These are phyloP conservation scores for Ptychobarbus kaznakovi DNA, from an alignment of 2,797 vertebrate species.

Conservation along the genomic window DNA sequence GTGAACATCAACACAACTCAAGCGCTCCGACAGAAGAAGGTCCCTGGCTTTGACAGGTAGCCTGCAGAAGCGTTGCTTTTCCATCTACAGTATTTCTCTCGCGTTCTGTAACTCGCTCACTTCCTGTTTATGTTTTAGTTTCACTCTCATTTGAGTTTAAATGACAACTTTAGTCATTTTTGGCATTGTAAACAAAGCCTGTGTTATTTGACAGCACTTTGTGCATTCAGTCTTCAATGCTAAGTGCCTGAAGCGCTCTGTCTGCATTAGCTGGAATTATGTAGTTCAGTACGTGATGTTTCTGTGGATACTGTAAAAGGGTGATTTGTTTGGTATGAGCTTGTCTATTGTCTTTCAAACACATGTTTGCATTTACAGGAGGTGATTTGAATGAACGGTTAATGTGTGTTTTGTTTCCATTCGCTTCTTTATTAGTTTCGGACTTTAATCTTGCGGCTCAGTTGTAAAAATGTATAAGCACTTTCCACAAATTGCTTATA, in stretches of 20 bases:
- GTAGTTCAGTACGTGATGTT: neutral
- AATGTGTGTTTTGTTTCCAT: conserved; percentile 4
- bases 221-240: neutral
- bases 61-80: conserved; percentile 9
- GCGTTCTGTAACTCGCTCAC: neutral
- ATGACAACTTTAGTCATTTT: neutral
- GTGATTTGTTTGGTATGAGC: neutral
- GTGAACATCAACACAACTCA: conserved; percentile 59
- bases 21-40: conserved; percentile 37
- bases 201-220: neutral
- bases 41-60: conserved; percentile 62
- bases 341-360: neutral
- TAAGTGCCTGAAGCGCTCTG: neutral
- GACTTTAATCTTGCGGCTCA: neutral
- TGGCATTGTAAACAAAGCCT: neutral
- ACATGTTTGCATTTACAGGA: conserved; percentile 1
- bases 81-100: neutral
- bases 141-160: neutral
- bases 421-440: neutral
- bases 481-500: neutral
- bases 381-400: conserved; percentile 26
- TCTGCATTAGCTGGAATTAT: neutral
- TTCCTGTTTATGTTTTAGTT: conserved; percentile 27
- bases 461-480: neutral
- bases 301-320: neutral